phyloP scores from a whole-genome alignment of 2,797 vertebrate species.

The Molossus molossus region DNA sequence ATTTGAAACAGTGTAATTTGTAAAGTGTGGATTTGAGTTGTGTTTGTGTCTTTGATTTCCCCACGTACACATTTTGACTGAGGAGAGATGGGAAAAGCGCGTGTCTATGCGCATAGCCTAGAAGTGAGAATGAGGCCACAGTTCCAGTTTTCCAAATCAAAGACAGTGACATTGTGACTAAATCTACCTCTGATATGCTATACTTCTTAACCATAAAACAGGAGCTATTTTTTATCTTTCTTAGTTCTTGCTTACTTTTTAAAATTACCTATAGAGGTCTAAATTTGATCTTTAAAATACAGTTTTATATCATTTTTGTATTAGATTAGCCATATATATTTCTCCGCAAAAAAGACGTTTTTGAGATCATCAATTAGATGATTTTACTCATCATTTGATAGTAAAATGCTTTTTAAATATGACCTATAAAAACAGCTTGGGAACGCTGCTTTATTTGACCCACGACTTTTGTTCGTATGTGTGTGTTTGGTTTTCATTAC shows the following conservation, averaged over 20 bases:
- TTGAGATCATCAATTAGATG: constrained; percentile 9
- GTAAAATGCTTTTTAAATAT: constrained; percentile 73
- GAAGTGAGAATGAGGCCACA: background rate
- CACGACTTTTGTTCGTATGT: background rate
- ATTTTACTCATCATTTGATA: constrained; percentile 63
- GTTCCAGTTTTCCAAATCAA: background rate
- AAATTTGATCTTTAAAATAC: constrained; percentile 34
- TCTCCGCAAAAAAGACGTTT: background rate
- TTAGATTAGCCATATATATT: background rate
- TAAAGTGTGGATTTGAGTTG: background rate
- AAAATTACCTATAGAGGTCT: background rate
- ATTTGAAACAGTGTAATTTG: constrained; percentile 23
- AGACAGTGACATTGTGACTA: background rate
- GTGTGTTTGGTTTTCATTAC: background rate
- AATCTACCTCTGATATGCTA: background rate
- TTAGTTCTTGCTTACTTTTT: background rate
- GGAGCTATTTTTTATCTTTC: constrained; percentile 8
- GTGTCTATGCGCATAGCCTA: background rate
- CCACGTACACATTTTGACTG: background rate
- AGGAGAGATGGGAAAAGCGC: background rate
- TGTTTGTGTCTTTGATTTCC: constrained; percentile 36
- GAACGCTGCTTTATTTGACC: background rate
- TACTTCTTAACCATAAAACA: constrained; percentile 8
- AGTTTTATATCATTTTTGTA: constrained; percentile 51
- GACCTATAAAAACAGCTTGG: background rate